phyloP scores from a whole-genome alignment of 1,140 invertebrate species.

The Microplitis mediator region DNA sequence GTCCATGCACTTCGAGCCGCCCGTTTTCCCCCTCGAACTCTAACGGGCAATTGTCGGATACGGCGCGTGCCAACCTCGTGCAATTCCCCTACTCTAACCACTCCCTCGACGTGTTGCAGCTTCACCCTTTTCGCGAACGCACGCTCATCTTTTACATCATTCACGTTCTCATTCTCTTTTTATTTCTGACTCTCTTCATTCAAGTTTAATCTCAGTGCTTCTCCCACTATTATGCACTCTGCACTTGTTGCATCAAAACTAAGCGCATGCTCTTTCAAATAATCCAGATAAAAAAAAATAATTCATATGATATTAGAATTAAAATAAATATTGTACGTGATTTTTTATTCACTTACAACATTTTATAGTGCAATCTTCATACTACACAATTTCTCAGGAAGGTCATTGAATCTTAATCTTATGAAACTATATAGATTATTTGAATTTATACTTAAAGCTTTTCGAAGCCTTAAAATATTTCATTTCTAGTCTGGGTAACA shows the following conservation, averaged over 20 bases:
- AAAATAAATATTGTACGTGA: too few species aligned
- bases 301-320: not conserved
- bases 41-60: slow-evolving; percentile 45
- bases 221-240: slow-evolving; percentile 31
- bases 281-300: not conserved
- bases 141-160: slow-evolving; percentile 4
- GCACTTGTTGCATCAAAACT: slow-evolving; percentile 45
- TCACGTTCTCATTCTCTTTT: not conserved
- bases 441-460: too few species aligned
- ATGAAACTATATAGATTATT: too few species aligned
- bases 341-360: too few species aligned
- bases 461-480: too few species aligned
- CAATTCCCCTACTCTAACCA: slow-evolving; percentile 42
- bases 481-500: too few species aligned
- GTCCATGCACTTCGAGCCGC: slow-evolving; percentile 17
- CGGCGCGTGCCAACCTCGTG: slow-evolving; percentile 58
- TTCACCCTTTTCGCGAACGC: slow-evolving; percentile 32
- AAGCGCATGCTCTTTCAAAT: not conserved
- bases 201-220: not conserved
- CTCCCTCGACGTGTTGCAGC: slow-evolving; percentile 33
- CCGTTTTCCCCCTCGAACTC: slow-evolving; percentile 16
- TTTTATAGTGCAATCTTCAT: too few species aligned
- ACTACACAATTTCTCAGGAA: too few species aligned
- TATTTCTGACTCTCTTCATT: not conserved
- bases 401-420: too few species aligned